A percentile compares a stretch with the other conserved stretches of the same genome.
phyloP scores from a whole-genome alignment of 1,140 invertebrate genomes.

The Stratiolaelaps scimitus region DNA sequence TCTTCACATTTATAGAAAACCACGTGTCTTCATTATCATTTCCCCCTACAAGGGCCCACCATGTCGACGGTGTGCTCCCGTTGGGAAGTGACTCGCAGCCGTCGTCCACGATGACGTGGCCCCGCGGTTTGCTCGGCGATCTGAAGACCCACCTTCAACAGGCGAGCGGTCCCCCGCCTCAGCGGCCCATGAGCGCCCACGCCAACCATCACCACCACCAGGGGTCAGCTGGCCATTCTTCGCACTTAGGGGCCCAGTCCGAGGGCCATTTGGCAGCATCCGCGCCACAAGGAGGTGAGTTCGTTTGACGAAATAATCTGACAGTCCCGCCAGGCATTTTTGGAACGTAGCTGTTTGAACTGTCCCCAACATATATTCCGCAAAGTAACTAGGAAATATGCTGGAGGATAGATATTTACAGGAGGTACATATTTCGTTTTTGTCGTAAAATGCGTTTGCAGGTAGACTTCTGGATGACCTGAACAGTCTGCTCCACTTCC shows the following conservation, averaged over 20 bases:
- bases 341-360: too few relatives aligned
- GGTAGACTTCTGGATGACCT: slow-evolving; percentile 24
- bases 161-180: slow-evolving; percentile 4
- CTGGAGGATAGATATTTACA: not conserved
- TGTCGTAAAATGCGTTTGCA: not conserved
- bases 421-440: not conserved
- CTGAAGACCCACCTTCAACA: slow-evolving; percentile 18
- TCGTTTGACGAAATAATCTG: not conserved
- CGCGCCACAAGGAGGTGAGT: slow-evolving; percentile 26
- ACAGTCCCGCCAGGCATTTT: too few relatives aligned
- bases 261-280: slow-evolving; percentile 24
- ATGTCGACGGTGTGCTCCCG: slow-evolving; percentile 27
- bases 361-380: too few relatives aligned
- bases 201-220: slow-evolving; percentile 28
- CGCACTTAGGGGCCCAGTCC: slow-evolving; percentile 26
- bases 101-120: slow-evolving; percentile 28
- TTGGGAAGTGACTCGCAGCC: slow-evolving; percentile 28
- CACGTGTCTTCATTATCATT: not conserved
- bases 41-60: slow-evolving; percentile 2
- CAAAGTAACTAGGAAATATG: not conserved
- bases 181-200: slow-evolving; percentile 26
- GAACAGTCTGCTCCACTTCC: slow-evolving; percentile 23
- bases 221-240: not conserved
- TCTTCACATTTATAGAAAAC: too few relatives aligned
- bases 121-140: slow-evolving; percentile 22